Base-by-base conservation (phyloP, 2,797 vertebrate species). In the Eulemur coronatus region DNA sequence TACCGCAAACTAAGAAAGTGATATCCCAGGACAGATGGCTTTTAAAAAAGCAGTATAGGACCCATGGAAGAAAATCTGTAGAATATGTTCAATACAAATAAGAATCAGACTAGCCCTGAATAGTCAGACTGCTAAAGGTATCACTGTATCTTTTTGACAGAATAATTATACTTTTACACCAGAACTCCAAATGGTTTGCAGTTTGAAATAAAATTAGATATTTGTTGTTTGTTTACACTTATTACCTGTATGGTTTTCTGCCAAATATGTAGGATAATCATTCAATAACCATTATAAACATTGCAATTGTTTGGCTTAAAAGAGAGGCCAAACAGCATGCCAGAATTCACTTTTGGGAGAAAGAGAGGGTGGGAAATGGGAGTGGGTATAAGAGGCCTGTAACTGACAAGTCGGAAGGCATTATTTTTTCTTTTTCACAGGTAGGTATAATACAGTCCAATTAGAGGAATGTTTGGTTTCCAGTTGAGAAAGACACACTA, bases 231-330 rank as follows among this genome's bases (percentile, higher is more conserved):
- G 38, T 82, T 89, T 81, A 22, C 46, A 43, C 26, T 41, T 48
- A 67, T 55, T 89, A 59, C 18, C 12, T 88, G 22, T 12, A 22
- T 61, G 41, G 5, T 4, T 48, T 67, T 89, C 90, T n/a, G 41
- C 26, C n/a, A 81, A 81, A 70, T 57, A 72, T 76, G 35, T 48
- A 72, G 28, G 65, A n/a, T 82, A 80, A 46, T 11, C 57, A 15
- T 48, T 5, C 4, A 78, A 57, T 20, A 81, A 65, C 3, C 26
- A n/a, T 50, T 95, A 38, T n/a, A 80, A 84, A 90, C 38, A 59
- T 50, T 80, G 24, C 12, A 72, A 78, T 75, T 52, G 30, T 91
- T 93, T 91, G 61, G 73, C 63, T 91, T 95, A 59, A 85, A 91
- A 89, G 41, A 92, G 15, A 93, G 50, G 43, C 43, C 50, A 91